Base-by-base conservation (phyloP, 1,140 invertebrate species). In the Trachymyrmex septentrionalis region DNA sequence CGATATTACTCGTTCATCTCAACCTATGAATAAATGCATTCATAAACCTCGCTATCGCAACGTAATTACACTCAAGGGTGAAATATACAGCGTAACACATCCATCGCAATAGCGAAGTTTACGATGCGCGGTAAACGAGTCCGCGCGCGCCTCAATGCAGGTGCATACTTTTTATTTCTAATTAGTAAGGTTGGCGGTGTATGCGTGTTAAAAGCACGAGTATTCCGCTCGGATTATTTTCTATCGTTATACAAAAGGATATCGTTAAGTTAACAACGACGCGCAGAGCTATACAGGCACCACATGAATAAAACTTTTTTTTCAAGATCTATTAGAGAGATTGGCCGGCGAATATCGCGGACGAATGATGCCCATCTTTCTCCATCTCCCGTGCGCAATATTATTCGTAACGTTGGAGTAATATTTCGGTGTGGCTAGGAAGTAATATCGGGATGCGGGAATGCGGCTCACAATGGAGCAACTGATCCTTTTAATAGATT, bases 401-500 rank as follows among this genome's bases (percentile, higher is more conserved):
- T 78, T 78, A 78, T 67, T 76, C 61, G 63, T 67, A 64, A 85
- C 71, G 72, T 24, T 30, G 61, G 66, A 59, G 64, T 77, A 76
- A 44, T 50, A 64, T 85, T 78, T 78, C 30, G 63, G 21, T 12
- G 57, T 57, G 34, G 44, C 38, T 44, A 73, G 72, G 88, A 71
- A 89, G 89, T 90, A 90, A 90, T 90, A 90, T 86, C 88, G 89
- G n/a, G n/a, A 89, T 87, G 88, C 86, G 73, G 59, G 73, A 89
- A 86, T 61, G 75, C 78, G 82, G 86, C 48, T 48, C 69, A 91
- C 90, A 91, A 91, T 91, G 90, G 86, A 71, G 64, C 90, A 86
- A 90, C 88, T 89, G 90, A 90, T 91, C 90, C 88, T 90, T 90
- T 91, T 90, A 84, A 91, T 90, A 91, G 90, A 91, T 88, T 76